phyloP scores from a whole-genome alignment of 2,888 invertebrate genomes.

The Axea sp. region DNA sequence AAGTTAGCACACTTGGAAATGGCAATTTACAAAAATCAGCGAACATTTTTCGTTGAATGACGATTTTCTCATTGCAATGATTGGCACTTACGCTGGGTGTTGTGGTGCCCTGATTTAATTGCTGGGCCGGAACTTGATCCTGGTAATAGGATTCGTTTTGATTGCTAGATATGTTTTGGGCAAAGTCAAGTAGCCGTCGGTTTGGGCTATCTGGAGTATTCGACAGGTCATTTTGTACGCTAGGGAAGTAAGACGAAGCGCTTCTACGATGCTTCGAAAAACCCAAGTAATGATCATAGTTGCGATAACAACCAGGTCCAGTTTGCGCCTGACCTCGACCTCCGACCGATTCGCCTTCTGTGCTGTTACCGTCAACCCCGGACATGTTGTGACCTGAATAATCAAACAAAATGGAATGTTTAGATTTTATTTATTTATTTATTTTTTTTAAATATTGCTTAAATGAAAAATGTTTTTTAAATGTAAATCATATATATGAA shows the following conservation, averaged over 20 bases:
- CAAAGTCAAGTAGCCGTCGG: conserved; percentile 76
- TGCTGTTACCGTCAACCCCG: conserved; percentile 92
- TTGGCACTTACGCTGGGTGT: conserved; percentile 76
- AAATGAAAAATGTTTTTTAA: too few species aligned
- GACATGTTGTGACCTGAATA: conserved; percentile 93
- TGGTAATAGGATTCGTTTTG: conserved; percentile 77
- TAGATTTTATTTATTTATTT: neutral
- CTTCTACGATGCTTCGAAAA: conserved; percentile 80
- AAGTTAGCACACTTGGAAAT: too few species aligned
- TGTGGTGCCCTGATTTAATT: conserved; percentile 75
- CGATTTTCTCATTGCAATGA: conserved; percentile 30
- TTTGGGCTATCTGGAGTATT: conserved; percentile 78
- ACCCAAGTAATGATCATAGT: conserved; percentile 85
- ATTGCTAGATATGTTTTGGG: conserved; percentile 75
- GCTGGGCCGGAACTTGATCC: conserved; percentile 75
- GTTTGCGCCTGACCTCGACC: conserved; percentile 86
- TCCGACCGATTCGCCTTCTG: conserved; percentile 84
- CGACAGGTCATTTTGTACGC: conserved; percentile 75
- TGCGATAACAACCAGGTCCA: conserved; percentile 88
- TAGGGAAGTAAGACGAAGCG: conserved; percentile 80
- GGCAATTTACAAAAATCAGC: too few species aligned
- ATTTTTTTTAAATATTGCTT: too few species aligned
- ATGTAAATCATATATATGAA: too few species aligned
- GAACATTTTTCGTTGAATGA: too few species aligned
- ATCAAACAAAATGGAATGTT: conserved; percentile 21